Evolutionary conservation across 2,113 vertebrate genomes (phyloP), one percentile per base, ranked within the genome.

Genomic region (Pavo muticus): DNA sequence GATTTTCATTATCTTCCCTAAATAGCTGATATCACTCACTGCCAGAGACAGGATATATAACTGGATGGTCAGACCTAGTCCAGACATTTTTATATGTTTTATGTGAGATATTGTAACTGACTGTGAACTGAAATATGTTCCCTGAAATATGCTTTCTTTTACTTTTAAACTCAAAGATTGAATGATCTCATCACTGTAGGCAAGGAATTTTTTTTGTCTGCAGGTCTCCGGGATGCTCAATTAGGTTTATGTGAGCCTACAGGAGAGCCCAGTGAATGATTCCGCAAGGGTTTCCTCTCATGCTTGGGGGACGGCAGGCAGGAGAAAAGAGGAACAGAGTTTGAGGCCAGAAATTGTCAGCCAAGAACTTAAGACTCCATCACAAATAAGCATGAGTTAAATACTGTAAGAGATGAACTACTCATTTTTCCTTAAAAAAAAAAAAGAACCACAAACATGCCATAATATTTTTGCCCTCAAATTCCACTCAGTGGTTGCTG

Each of bases 21-120:
- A 44, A 87, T 50, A 87, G n/a, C 15, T 77, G 30, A 64, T 88
- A 59, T 23, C 0, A 0, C 63, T 78, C 70, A 56, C 52, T 75
- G 77, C 61, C 52, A 77, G 52, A 82, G 57, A 87, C n/a, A 87
- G 57, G 57, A 75, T 71, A 74, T 44, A 54, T 74, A 86, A 81
- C 69, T 81, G 54, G 24, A 73, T 78, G 27, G n/a, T 71, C 56
- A 92, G 76, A 84, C 39, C 76, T 64, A 20, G 50, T 87, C 70
- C 61, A 88, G 87, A 63, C 16, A 60, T 84, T 78, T 32, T 50
- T 86, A 59, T 74, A 19, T 48, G 59, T 88, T 92, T 92, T 71
- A 60, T 56, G 47, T 88, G 70, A 89, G 87, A 95, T 89, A 87
- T 19, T 74, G 23, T 80, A 73, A 52, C 57, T 84, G 91, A 71